Evolutionary conservation across 2,797 vertebrate species (phyloP).

Genomic region (Sciurus vulgaris): DNA sequence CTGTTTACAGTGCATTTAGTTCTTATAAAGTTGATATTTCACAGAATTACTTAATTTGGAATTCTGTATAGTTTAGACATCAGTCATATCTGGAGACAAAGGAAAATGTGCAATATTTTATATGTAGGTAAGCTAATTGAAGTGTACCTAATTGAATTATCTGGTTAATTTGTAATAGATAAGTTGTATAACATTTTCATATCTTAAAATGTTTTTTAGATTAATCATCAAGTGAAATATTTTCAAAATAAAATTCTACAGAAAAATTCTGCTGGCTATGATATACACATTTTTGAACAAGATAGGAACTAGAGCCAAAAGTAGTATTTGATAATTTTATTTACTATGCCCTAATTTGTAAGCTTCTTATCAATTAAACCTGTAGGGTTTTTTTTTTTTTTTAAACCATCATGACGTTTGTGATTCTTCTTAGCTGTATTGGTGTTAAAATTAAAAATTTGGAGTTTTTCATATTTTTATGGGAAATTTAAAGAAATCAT

Average conservation of each 20-base stretch:
- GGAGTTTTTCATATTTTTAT: conserved; percentile 71
- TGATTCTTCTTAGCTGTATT: conserved; percentile 68
- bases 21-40: conserved; percentile 82
- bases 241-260: conserved; percentile 85
- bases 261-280: conserved; percentile 78
- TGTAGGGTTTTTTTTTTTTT: conserved; percentile 82
- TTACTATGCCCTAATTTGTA: conserved; percentile 84
- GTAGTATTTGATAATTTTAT: conserved; percentile 81
- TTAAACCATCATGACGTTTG: conserved; percentile 39
- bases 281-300: conserved; percentile 82
- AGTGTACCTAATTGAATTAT: conserved; percentile 77
- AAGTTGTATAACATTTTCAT: conserved; percentile 83
- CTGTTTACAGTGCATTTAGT: conserved; percentile 82
- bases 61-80: conserved; percentile 77
- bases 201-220: conserved; percentile 84
- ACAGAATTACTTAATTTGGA: conserved; percentile 72
- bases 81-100: conserved; percentile 74
- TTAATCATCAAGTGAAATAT: conserved; percentile 82
- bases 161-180: conserved; percentile 83
- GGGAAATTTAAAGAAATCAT: conserved; percentile 65
- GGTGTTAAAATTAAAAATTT: conserved; percentile 67
- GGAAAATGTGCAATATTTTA: conserved; percentile 83
- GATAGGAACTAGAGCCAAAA: conserved; percentile 66
- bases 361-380: conserved; percentile 86
- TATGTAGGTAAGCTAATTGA: conserved; percentile 77